Conservation (phyloP, 2,888 invertebrate species). For the Drosophila ezoana region DNA sequence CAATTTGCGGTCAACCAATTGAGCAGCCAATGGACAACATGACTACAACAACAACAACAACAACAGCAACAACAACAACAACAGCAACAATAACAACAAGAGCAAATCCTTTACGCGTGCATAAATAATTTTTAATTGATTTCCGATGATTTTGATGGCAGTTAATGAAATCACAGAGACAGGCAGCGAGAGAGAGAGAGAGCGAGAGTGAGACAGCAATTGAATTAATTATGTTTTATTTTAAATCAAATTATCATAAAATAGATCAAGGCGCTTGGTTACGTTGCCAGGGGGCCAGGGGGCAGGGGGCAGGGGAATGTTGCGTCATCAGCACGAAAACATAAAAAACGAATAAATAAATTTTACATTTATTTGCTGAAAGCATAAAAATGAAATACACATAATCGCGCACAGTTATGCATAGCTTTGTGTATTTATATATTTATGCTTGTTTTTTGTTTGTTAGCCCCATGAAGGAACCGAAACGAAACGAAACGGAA, state of each 20-base stretch:
- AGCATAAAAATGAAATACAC: slow-evolving; percentile 35
- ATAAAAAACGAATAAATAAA: neutral
- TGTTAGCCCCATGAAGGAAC: slow-evolving; percentile 15
- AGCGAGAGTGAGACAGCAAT: neutral
- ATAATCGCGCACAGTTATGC: slow-evolving; percentile 2
- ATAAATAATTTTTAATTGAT: slow-evolving; percentile 72
- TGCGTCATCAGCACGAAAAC: slow-evolving; percentile 24
- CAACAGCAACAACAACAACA: slow-evolving; percentile 11
- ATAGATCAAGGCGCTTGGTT: slow-evolving; percentile 30
- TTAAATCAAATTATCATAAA: slow-evolving; percentile 36
- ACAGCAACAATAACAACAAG: slow-evolving; percentile 13
- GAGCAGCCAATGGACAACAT: slow-evolving; percentile 18
- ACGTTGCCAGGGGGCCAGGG: neutral
- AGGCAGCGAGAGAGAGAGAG: neutral
- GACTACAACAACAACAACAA: slow-evolving; percentile 12
- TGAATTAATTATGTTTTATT: slow-evolving; percentile 6
- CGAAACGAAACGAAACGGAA: slow-evolving; percentile 18
- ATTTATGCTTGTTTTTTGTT: slow-evolving; percentile 14
- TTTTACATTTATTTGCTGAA: slow-evolving; percentile 37
- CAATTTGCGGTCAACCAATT: slow-evolving; percentile 47
- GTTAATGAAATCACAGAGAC: slow-evolving; percentile 52
- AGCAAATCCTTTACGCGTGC: slow-evolving; percentile 6
- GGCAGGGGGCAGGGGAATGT: slow-evolving; percentile 16
- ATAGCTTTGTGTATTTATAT: neutral
- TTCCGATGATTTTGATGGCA: slow-evolving; percentile 51